phyloP scores from a whole-genome alignment of 1,140 invertebrate genomes.

The Trichonephila clavata region DNA sequence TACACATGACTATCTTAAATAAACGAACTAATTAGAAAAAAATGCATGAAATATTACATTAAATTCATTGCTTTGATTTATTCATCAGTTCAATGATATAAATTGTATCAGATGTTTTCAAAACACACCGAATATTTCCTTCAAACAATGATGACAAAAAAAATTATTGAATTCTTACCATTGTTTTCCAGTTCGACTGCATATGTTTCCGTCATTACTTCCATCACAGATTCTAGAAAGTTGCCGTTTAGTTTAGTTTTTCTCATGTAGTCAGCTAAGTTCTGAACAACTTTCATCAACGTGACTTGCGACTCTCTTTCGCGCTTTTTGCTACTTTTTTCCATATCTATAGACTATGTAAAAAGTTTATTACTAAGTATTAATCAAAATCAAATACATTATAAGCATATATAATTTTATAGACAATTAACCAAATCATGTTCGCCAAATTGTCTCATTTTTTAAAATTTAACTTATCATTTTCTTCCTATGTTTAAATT shows the following conservation, averaged over 20 bases:
- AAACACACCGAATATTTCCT: neutral
- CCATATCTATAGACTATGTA: slow-evolving; percentile 75
- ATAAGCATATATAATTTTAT: too few species aligned
- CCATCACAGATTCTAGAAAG: slow-evolving; percentile 88
- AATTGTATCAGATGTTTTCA: too few species aligned
- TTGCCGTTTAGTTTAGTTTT: slow-evolving; percentile 83
- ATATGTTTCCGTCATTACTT: slow-evolving; percentile 83
- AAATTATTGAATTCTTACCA: neutral
- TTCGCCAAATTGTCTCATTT: too few species aligned
- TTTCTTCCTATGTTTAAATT: too few species aligned
- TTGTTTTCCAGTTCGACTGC: neutral
- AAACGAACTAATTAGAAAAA: too few species aligned
- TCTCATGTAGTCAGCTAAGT: slow-evolving; percentile 86
- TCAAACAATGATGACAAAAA: neutral
- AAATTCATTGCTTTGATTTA: too few species aligned
- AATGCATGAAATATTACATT: too few species aligned
- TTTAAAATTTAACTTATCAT: too few species aligned
- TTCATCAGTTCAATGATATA: too few species aligned
- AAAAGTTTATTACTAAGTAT: neutral
- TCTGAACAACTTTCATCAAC: slow-evolving; percentile 75
- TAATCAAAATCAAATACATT: too few species aligned
- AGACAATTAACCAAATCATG: too few species aligned
- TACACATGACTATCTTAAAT: too few species aligned
- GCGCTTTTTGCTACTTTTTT: neutral
- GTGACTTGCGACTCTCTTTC: slow-evolving; percentile 24